Evolutionary conservation across 2,888 invertebrate genomes (phyloP).

Genomic region (Proisotoma minuta): DNA sequence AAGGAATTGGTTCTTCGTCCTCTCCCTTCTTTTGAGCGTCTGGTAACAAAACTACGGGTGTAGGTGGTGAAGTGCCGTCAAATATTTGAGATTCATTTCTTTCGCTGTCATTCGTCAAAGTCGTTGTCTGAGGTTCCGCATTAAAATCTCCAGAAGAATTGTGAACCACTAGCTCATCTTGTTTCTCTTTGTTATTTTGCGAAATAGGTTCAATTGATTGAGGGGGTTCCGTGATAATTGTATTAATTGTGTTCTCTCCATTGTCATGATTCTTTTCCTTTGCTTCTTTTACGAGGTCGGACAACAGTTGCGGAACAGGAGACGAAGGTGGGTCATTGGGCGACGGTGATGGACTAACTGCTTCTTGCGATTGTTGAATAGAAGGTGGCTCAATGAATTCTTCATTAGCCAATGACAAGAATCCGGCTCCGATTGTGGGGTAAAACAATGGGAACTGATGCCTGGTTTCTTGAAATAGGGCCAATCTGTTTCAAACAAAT

Average conservation of each 20-base stretch:
- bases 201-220: too few species aligned
- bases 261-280: too few species aligned
- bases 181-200: too few species aligned
- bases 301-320: background rate
- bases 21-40: background rate
- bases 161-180: too few species aligned
- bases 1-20: conserved; percentile 44
- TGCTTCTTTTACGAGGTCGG: background rate
- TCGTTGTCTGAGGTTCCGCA: too few species aligned
- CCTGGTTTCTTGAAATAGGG: conserved; percentile 1
- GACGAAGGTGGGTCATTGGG: too few species aligned
- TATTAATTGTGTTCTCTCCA: too few species aligned
- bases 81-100: background rate
- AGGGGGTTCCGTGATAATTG: too few species aligned
- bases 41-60: background rate
- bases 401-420: background rate
- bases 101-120: too few species aligned
- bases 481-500: background rate
- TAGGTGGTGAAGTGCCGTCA: background rate
- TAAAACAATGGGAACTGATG: conserved; percentile 1
- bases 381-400: conserved; percentile 4
- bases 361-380: too few species aligned
- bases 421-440: background rate
- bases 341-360: too few species aligned
- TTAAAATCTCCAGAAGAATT: too few species aligned